A percentile compares a stretch with the other conserved stretches of the same genome.
Evolutionary conservation across 2,113 vertebrate species (phyloP).

Genomic region (Planiliza haematocheilus): DNA sequence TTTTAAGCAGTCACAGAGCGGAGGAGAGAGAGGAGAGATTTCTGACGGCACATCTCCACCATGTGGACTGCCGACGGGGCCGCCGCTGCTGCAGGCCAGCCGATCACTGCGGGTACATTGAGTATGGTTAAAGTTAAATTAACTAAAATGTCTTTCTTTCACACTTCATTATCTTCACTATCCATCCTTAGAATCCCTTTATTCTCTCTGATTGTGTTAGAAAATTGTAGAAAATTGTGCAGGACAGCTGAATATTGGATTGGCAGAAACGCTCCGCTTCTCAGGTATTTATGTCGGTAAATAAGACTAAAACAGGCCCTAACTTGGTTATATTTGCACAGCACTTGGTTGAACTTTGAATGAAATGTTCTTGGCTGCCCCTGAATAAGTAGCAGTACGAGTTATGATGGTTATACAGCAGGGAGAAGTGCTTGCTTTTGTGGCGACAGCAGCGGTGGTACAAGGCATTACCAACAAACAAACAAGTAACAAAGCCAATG

Average conservation of each 20-base stretch:
- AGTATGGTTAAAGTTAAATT: not conserved
- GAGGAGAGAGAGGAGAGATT: conserved; percentile 65
- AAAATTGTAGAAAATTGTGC: not conserved
- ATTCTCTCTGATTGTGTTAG: not conserved
- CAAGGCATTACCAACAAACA: too few species aligned
- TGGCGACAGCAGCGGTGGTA: too few species aligned
- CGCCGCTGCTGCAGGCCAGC: conserved; percentile 13
- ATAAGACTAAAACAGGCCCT: too few species aligned
- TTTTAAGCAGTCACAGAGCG: conserved; percentile 39
- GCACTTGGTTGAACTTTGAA: too few species aligned
- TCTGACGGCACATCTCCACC: conserved; percentile 85
- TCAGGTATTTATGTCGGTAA: too few species aligned
- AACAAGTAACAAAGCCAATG: too few species aligned
- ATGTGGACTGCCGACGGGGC: conserved; percentile 80
- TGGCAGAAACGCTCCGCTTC: too few species aligned
- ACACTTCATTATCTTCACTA: not conserved
- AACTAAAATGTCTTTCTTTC: not conserved
- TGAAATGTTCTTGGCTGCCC: not conserved
- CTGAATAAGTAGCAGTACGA: not conserved
- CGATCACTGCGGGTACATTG: not conserved
- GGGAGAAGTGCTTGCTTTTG: too few species aligned
- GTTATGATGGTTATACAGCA: too few species aligned
- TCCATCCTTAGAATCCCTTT: not conserved
- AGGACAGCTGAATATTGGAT: not conserved
- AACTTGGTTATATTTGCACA: too few species aligned